These are phyloP conservation scores for Arizona elegans DNA, from an alignment of 2,113 vertebrate species.

Conservation along the genomic window DNA sequence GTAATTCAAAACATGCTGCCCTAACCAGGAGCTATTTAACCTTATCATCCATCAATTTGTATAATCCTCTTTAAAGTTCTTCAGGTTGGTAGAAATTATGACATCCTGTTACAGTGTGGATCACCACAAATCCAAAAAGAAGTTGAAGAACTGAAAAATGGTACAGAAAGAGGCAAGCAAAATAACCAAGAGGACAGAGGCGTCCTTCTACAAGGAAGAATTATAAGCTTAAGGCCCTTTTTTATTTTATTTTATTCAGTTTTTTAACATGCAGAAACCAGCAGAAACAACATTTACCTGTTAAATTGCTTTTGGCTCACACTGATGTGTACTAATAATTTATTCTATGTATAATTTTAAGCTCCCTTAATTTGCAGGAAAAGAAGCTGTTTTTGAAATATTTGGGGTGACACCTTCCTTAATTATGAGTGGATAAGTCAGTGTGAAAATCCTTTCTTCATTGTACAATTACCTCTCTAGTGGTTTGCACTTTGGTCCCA, in stretches of 20 bases:
- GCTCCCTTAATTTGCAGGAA: background rate
- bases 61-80: background rate
- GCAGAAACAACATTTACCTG: background rate
- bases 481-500: background rate
- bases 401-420: background rate
- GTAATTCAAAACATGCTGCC: background rate
- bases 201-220: background rate
- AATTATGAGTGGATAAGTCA: background rate
- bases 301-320: background rate
- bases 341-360: background rate
- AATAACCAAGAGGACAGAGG: background rate
- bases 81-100: background rate
- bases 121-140: background rate
- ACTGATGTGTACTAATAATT: background rate
- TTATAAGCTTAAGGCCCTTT: background rate
- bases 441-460: background rate
- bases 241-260: background rate
- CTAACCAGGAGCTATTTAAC: background rate
- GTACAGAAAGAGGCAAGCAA: background rate
- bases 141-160: background rate
- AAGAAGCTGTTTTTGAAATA: background rate
- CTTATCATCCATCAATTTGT: background rate
- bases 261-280: background rate
- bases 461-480: background rate
- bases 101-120: background rate